phyloP scores from a whole-genome alignment of 2,888 invertebrate species.

The Trachelus tabidus region DNA sequence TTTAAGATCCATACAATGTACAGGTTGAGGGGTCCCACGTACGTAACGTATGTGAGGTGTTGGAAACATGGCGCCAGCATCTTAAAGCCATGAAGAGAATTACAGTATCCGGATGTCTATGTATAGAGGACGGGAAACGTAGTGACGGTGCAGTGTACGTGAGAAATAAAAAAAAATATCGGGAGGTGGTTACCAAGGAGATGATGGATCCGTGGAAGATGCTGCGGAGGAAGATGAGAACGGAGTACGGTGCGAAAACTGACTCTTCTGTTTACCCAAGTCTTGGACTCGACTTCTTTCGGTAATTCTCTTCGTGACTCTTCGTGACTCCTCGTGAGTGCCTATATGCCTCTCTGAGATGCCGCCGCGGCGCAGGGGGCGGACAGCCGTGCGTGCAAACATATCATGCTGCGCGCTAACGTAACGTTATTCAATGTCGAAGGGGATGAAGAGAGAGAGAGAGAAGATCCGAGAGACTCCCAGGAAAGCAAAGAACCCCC shows the following conservation, averaged over 20 bases:
- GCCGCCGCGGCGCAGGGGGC: constrained; percentile 37
- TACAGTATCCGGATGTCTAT: too few relatives aligned
- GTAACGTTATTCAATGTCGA: constrained; percentile 25
- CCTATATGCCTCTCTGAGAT: constrained; percentile 21
- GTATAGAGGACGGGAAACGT: too few relatives aligned
- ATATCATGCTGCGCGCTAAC: not conserved
- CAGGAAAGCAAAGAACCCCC: not conserved
- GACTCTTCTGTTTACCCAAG: constrained; percentile 56
- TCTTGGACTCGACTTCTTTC: constrained; percentile 24
- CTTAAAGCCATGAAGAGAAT: too few relatives aligned
- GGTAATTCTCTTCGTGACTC: not conserved
- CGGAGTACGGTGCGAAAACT: constrained; percentile 51
- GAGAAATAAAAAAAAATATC: not conserved
- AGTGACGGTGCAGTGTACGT: too few relatives aligned
- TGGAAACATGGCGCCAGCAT: too few relatives aligned
- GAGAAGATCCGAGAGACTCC: not conserved
- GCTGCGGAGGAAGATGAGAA: constrained; percentile 37
- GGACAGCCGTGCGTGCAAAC: constrained; percentile 34
- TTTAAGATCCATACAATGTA: too few relatives aligned
- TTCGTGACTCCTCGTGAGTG: not conserved
- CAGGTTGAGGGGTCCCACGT: too few relatives aligned
- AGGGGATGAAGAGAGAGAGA: constrained; percentile 5
- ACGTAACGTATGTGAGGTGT: too few relatives aligned
- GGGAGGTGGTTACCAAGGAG: constrained; percentile 27
- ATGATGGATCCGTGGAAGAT: constrained; percentile 47